Percentiles rank a stretch among this genome's conserved stretches.
Evolutionary conservation across 2,797 vertebrate species (phyloP).

Genomic region (Alectoris magna): DNA sequence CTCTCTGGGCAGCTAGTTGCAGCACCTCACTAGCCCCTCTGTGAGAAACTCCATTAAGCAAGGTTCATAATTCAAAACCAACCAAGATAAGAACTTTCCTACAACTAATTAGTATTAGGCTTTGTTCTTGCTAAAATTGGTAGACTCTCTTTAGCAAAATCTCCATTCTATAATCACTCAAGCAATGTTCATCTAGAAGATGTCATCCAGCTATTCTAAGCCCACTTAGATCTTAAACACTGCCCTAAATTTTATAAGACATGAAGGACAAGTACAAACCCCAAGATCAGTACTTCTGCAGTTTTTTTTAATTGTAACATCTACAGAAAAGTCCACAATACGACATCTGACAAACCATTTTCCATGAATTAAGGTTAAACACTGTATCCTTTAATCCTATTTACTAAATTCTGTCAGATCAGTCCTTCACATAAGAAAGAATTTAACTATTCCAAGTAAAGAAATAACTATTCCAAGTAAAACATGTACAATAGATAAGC

Average conservation of each 20-base stretch:
- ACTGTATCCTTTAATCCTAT: neutral
- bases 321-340: rapidly evolving
- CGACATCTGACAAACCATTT: neutral
- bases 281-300: rapidly evolving
- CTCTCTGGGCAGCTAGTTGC: too few species aligned
- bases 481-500: neutral
- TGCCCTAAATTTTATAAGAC: neutral
- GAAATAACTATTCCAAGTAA: neutral
- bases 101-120: neutral
- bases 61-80: neutral
- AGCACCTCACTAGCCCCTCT: too few species aligned
- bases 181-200: neutral
- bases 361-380: neutral
- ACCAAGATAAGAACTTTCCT: neutral
- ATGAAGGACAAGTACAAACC: neutral
- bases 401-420: neutral
- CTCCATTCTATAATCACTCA: neutral
- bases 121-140: neutral
- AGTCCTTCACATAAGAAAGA: neutral
- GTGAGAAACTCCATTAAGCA: neutral
- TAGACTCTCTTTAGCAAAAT: neutral
- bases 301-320: neutral
- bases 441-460: neutral
- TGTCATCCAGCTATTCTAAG: neutral
- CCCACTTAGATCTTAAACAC: neutral